Conservation (phyloP, 2,888 invertebrate species). For the Lordiphosa fenestrarum region DNA sequence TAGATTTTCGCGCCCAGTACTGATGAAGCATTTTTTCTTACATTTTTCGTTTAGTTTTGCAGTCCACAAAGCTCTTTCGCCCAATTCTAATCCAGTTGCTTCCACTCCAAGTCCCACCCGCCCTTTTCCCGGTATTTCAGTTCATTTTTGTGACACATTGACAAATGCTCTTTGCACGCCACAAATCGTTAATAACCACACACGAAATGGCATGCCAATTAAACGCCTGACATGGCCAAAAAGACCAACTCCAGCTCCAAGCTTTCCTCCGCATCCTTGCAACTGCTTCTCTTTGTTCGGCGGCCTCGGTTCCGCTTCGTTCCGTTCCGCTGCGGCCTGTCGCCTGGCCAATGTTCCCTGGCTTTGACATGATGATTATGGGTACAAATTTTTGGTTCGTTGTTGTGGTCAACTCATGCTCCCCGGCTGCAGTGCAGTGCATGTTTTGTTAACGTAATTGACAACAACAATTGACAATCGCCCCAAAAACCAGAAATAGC, state of each 20-base stretch:
- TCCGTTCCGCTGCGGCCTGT: too few species aligned
- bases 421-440: constrained; percentile 25
- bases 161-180: constrained; percentile 64
- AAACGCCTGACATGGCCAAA: constrained; percentile 42
- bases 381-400: constrained; percentile 49
- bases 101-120: not conserved
- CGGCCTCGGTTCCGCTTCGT: constrained; percentile 23
- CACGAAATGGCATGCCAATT: constrained; percentile 62
- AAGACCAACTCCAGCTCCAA: constrained; percentile 6
- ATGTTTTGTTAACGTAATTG: constrained; percentile 71
- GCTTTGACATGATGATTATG: constrained; percentile 38
- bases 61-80: not conserved
- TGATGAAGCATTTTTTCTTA: too few species aligned
- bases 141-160: constrained; percentile 67
- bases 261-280: constrained; percentile 2
- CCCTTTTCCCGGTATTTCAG: constrained; percentile 26
- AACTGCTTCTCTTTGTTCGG: constrained; percentile 27
- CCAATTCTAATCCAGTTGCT: not conserved
- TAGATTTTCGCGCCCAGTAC: too few species aligned
- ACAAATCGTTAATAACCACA: constrained; percentile 67
- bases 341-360: constrained; percentile 20
- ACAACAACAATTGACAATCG: constrained; percentile 71
- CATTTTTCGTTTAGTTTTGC: too few species aligned
- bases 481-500: constrained; percentile 40
- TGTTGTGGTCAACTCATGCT: constrained; percentile 38